phyloP scores from a whole-genome alignment of 2,113 vertebrate genomes.

The Aegypius monachus region DNA sequence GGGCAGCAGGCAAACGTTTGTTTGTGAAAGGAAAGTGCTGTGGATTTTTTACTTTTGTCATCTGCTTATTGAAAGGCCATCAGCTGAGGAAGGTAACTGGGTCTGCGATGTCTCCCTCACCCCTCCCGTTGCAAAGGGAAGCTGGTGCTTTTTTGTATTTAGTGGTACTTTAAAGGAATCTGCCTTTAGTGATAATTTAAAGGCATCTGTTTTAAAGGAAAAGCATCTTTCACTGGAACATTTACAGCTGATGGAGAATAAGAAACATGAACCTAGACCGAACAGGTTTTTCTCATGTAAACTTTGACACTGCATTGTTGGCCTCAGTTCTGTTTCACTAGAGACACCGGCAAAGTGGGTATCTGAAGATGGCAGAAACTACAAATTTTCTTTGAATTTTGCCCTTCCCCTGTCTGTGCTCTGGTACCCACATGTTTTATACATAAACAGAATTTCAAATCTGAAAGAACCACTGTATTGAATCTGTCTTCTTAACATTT shows the following conservation, averaged over 20 bases:
- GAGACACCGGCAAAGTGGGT: background rate
- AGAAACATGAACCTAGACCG: background rate
- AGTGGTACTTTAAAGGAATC: background rate
- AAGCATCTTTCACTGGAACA: background rate
- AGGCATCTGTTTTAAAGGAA: background rate
- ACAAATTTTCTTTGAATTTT: background rate
- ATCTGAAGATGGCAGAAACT: background rate
- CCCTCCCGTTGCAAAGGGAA: background rate
- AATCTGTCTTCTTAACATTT: background rate
- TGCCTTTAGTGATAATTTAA: background rate
- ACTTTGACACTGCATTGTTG: background rate
- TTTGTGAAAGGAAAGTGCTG: background rate
- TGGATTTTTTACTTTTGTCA: background rate
- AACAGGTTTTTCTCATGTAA: background rate
- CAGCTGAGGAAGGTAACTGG: background rate
- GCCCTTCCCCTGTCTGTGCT: background rate
- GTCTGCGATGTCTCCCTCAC: accelerated
- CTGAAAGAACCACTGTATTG: background rate
- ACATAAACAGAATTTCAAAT: background rate
- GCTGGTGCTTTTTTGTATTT: background rate
- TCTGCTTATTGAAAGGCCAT: background rate
- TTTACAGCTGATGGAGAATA: background rate
- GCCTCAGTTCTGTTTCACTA: background rate
- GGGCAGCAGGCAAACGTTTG: background rate
- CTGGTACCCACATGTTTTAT: background rate